Evolutionary conservation across 2,888 invertebrate species (phyloP), one percentile per base, ranked within the genome.

Genomic region (Agrotis ipsilon): DNA sequence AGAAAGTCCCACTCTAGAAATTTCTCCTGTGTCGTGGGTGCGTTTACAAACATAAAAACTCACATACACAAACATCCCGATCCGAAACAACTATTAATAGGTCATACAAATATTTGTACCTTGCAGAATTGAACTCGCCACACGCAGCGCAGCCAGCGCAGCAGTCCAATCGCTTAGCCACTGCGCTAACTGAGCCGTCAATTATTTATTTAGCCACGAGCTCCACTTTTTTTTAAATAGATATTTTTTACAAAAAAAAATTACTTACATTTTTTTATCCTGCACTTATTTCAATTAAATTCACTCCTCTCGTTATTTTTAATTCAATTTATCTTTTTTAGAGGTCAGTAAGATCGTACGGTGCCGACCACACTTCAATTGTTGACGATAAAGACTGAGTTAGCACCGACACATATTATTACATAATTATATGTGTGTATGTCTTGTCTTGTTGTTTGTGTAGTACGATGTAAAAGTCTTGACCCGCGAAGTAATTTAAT

Each of bases 351-450:
- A 11, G 51, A 69, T 70, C 72, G 5, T 52, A 67, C 45, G 16
- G n/a, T 46, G 65, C 39, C 57, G 18, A 51, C 82, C 74, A 69
- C 76, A 68, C 78, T 68, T 45, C 64, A 54, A 75, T 75, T 72
- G 59, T 49, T n/a, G 27, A 55, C 65, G 72, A 80, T 83, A 69
- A 73, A 67, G 81, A 86, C 84, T 86, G 76, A 78, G 58, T 55
- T 16, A 45, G 49, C 45, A 59, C 11, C 46, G 39, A 58, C 49
- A 71, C 48, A 18, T 67, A 52, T 48, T 46, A 55, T 65, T 39
- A 67, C 51, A 32, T 49, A 52, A 67, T 57, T 51, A 51, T 65
- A 52, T 63, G 51, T 72, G 27, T 59, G 52, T 52, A 45, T 39
- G 46, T 43, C 39, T 66, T 62, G 75, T 72, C 60, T 69, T 52